These are phyloP conservation scores for Alosa alosa DNA, from an alignment of 2,113 vertebrate genomes.

Conservation along the genomic window DNA sequence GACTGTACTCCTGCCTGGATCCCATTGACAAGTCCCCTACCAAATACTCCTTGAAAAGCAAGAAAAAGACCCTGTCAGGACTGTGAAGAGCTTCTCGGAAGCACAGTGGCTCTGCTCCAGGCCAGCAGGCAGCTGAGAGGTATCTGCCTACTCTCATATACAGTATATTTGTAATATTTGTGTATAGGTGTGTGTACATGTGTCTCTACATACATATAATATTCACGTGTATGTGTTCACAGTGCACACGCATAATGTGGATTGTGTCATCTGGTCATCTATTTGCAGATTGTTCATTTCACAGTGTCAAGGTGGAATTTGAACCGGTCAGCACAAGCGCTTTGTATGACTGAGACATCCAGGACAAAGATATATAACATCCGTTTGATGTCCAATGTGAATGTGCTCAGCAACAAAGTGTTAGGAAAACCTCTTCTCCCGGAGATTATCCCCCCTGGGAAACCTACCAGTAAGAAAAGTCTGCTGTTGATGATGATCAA, in stretches of 20 bases:
- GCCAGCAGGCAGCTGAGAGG: slow-evolving; percentile 38
- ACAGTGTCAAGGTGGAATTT: slow-evolving; percentile 37
- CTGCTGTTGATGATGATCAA: too few relatives aligned
- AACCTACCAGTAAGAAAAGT: too few relatives aligned
- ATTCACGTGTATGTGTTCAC: background rate
- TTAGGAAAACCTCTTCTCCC: too few relatives aligned
- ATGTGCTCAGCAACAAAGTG: too few relatives aligned
- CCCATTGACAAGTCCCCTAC: slow-evolving; percentile 19
- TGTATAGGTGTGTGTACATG: background rate
- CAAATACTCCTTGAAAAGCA: slow-evolving; percentile 29
- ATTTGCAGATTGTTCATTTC: slow-evolving; percentile 38
- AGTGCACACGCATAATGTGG: background rate
- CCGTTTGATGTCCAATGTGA: too few relatives aligned
- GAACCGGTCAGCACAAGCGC: too few relatives aligned
- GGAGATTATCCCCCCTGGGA: too few relatives aligned
- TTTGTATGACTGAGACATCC: too few relatives aligned
- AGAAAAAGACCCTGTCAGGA: slow-evolving; percentile 33
- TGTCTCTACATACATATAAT: too few relatives aligned
- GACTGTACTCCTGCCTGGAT: slow-evolving; percentile 23
- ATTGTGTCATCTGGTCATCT: background rate
- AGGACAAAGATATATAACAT: too few relatives aligned
- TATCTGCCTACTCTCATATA: background rate
- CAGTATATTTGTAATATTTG: background rate
- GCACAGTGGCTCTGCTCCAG: slow-evolving; percentile 37
- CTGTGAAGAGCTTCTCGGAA: slow-evolving; percentile 38